A percentile compares a stretch with the other conserved stretches of the same genome.
Conservation (phyloP, 2,888 invertebrate species). For the Ectropis crepuscularia region DNA sequence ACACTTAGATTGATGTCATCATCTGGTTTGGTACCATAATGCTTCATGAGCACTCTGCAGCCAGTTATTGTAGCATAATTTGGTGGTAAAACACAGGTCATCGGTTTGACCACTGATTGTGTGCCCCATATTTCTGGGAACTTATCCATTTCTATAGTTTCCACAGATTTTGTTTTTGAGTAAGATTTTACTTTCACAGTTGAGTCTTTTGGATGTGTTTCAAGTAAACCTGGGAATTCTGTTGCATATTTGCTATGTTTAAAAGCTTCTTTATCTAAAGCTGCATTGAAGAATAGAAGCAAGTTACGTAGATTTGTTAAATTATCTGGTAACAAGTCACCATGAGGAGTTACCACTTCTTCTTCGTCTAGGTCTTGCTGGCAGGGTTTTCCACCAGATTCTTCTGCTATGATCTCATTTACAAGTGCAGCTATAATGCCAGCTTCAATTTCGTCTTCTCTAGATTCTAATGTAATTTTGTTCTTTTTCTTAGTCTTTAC, state of each 20-base stretch:
- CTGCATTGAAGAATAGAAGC: constrained; percentile 61
- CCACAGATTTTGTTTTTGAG: constrained; percentile 54
- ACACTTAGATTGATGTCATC: constrained; percentile 46
- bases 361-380: constrained; percentile 26
- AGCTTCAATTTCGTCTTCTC: constrained; percentile 62
- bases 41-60: constrained; percentile 60
- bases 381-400: constrained; percentile 12
- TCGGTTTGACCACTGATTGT: constrained; percentile 35
- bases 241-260: constrained; percentile 46
- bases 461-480: constrained; percentile 53
- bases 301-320: constrained; percentile 58
- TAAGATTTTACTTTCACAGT: constrained; percentile 62
- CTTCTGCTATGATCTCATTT: constrained; percentile 53
- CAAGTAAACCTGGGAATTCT: constrained; percentile 52
- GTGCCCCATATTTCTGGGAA: constrained; percentile 66
- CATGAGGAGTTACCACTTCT: too few relatives aligned
- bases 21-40: constrained; percentile 34
- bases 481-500: constrained; percentile 51
- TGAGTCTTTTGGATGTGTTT: constrained; percentile 40
- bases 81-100: constrained; percentile 64
- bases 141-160: constrained; percentile 23
- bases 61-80: constrained; percentile 68
- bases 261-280: constrained; percentile 54
- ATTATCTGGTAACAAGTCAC: constrained; percentile 40
- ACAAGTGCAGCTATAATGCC: constrained; percentile 59